Conservation (phyloP, 2,113 vertebrate species). For the Entelurus aequoreus region DNA sequence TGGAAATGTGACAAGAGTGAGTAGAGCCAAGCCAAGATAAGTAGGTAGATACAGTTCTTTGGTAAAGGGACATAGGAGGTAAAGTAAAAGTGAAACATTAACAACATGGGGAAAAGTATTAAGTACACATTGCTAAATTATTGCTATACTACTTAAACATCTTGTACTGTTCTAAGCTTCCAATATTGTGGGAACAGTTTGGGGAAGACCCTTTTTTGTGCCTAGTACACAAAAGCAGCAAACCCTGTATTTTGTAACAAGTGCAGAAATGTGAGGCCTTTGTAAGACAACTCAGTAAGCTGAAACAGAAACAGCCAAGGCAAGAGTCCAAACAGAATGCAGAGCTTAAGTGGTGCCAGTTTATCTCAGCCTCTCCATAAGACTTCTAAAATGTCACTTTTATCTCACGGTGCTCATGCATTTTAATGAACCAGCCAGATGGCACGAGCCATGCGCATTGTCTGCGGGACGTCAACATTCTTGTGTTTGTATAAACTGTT, state of each 20-base stretch:
- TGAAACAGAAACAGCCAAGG: slow-evolving; percentile 11
- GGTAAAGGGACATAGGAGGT: too few relatives aligned
- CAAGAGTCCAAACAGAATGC: slow-evolving; percentile 9
- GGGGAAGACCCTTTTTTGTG: not conserved
- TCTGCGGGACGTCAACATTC: not conserved
- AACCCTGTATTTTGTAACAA: slow-evolving; percentile 14
- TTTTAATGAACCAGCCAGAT: slow-evolving; percentile 32
- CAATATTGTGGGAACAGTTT: not conserved
- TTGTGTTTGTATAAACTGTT: not conserved
- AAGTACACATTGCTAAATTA: too few relatives aligned
- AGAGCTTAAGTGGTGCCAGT: slow-evolving; percentile 22
- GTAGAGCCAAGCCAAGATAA: too few relatives aligned
- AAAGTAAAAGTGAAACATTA: too few relatives aligned
- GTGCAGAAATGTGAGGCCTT: slow-evolving; percentile 7
- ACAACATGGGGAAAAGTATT: too few relatives aligned
- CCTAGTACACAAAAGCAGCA: not conserved
- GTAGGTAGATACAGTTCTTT: too few relatives aligned
- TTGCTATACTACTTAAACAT: too few relatives aligned
- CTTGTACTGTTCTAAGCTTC: too few relatives aligned
- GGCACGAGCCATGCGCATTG: not conserved
- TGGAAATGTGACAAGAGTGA: too few relatives aligned
- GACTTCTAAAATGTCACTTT: slow-evolving; percentile 26
- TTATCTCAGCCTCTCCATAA: slow-evolving; percentile 17
- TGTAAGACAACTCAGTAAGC: slow-evolving; percentile 17
- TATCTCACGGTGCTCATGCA: slow-evolving; percentile 27